Conservation (phyloP, 2,888 invertebrate species). For the Lypha dubia region DNA sequence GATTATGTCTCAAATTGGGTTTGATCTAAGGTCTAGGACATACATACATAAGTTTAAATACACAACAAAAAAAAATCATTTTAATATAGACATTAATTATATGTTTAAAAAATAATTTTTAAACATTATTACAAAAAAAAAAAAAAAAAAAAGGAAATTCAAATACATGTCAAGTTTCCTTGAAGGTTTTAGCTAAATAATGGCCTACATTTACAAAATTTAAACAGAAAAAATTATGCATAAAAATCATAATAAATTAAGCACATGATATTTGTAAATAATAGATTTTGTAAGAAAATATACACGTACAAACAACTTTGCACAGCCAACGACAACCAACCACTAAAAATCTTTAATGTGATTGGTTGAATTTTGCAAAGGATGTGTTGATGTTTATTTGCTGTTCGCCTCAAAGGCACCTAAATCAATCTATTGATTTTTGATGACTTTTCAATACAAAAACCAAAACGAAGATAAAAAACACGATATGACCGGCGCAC, state of each 20-base stretch:
- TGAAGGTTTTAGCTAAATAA: conserved; percentile 51
- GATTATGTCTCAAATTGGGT: conserved; percentile 73
- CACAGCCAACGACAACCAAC: conserved; percentile 75
- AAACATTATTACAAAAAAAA: conserved; percentile 59
- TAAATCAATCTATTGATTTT: conserved; percentile 82
- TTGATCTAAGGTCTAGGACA: conserved; percentile 67
- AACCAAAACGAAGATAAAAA: no score
- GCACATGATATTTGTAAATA: conserved; percentile 40
- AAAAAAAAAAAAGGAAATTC: no score
- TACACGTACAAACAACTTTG: conserved; percentile 10
- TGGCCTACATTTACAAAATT: conserved; percentile 54
- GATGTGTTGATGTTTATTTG: conserved; percentile 9
- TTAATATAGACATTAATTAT: conserved; percentile 77
- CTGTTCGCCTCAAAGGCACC: conserved; percentile 74
- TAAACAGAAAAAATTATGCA: conserved; percentile 32
- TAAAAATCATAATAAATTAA: conserved; percentile 60
- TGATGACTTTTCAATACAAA: conserved; percentile 80
- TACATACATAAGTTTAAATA: conserved; percentile 19
- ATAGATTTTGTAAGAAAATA: conserved; percentile 6
- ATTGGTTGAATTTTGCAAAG: conserved; percentile 75
- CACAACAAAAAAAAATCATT: conserved; percentile 71
- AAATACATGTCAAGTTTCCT: conserved; percentile 56
- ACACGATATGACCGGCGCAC: conserved; percentile 62
- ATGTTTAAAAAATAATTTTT: conserved; percentile 73
- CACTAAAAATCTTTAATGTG: conserved; percentile 78